These are phyloP conservation scores for Phortica okadai DNA, from an alignment of 2,888 invertebrate species.

Conservation along the genomic window DNA sequence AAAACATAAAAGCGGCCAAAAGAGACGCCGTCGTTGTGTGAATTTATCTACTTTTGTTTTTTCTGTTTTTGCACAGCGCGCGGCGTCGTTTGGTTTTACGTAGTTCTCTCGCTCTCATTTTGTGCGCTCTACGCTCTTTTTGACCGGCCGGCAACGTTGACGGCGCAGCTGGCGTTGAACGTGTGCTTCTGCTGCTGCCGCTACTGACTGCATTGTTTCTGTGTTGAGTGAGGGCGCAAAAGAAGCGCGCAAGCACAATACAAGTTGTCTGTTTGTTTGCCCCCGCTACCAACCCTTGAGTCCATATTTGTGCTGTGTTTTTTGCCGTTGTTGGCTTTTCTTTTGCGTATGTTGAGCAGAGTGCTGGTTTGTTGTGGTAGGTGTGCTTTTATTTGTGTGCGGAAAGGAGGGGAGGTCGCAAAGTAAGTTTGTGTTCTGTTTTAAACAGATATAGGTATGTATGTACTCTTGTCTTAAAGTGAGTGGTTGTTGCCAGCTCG, in stretches of 20 bases:
- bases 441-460: no score
- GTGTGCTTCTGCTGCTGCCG: slow-evolving; percentile 12
- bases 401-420: background rate
- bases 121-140: slow-evolving; percentile 50
- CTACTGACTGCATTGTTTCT: slow-evolving; percentile 40
- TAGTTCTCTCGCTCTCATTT: background rate
- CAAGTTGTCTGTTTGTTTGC: background rate
- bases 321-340: no score
- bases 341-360: no score
- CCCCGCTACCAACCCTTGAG: background rate
- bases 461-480: no score
- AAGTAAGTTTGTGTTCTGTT: no score
- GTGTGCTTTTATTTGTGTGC: background rate
- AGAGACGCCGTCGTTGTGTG: slow-evolving; percentile 62
- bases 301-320: background rate
- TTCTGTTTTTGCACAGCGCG: slow-evolving; percentile 43
- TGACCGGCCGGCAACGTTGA: slow-evolving; percentile 64
- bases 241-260: slow-evolving; percentile 42
- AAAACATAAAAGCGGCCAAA: slow-evolving; percentile 57
- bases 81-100: slow-evolving; percentile 57
- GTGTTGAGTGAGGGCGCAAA: slow-evolving; percentile 34
- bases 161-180: slow-evolving; percentile 32
- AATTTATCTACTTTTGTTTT: background rate
- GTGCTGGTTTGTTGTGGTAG: no score
- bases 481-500: no score